Base-by-base conservation (phyloP, 2,797 vertebrate genomes). In the Apogon talboti region DNA sequence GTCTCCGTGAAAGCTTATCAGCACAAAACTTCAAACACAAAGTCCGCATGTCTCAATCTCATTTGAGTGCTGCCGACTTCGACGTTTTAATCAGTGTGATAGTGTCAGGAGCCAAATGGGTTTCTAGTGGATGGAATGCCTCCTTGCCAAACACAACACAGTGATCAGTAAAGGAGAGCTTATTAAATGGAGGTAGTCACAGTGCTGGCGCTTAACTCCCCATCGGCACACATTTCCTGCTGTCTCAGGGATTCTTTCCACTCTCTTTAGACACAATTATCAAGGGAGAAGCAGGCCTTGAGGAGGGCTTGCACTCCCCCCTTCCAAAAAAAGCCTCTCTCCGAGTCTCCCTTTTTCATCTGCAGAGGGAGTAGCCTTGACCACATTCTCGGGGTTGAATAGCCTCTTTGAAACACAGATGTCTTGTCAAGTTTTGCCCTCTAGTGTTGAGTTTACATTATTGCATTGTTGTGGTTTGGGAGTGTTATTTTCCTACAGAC, bases 181-280 rank as follows among this genome's bases (percentile, higher is more conserved):
- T 84, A 85, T 84, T 87, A 86, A 87, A 88, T 79, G 64, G 71
- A 84, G 79, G 80, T 81, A 84, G 80, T 90, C 84, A 78, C 81
- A 76, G 82, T 69, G 79, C 81, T 74, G 83, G 76, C 60, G 65
- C 81, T 59, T 66, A 83, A 86, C 89, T 87, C 80, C 81, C 81
- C 79, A 86, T 88, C 85, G 74, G 82, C 85, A 87, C 84, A 86
- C 81, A 77, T 82, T 89, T 90, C 86, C 82, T 87, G 87, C 87
- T 88, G 88, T 91, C 87, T 90, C 87, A 86, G 87, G 85, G 87
- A 92, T 92, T 93, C 80, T 90, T 91, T 89, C 89, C 89, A 88
- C 85, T 89, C 82, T 90, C 81, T 83, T 90, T 87, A 87, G 73
- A 90, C 86, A 85, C 85, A 89, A 88, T 91, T 88, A 88, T 87